Conservation (phyloP, 2,113 vertebrate species). For the Daboia siamensis region DNA sequence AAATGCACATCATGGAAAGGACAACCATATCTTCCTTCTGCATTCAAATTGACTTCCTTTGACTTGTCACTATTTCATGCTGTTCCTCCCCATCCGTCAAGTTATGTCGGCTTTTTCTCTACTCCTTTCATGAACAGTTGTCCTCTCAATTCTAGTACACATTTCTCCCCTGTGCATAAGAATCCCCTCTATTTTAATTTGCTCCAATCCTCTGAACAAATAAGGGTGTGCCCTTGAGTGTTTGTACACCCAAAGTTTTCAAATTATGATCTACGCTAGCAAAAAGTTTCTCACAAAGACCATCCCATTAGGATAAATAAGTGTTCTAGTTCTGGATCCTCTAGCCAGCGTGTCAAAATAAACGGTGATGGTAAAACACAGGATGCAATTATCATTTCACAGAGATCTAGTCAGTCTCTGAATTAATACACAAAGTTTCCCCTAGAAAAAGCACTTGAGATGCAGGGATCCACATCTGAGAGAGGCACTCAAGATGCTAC, state of each 20-base stretch:
- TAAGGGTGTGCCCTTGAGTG: neutral
- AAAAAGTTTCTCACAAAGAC: neutral
- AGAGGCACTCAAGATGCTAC: neutral
- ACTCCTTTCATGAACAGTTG: neutral
- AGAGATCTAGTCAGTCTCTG: neutral
- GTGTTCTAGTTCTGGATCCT: neutral
- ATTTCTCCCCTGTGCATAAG: neutral
- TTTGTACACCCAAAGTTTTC: neutral
- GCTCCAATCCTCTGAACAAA: neutral
- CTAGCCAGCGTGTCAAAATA: neutral
- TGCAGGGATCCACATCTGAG: neutral
- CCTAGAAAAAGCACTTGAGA: neutral
- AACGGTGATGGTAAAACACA: neutral
- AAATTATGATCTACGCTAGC: too few species aligned
- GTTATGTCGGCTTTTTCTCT: neutral
- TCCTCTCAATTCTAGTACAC: neutral
- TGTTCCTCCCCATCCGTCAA: neutral
- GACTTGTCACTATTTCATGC: neutral
- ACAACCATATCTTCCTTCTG: neutral
- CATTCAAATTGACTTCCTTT: neutral
- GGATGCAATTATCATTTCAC: neutral
- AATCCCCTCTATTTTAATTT: neutral
- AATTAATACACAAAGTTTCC: neutral
- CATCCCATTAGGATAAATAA: neutral
- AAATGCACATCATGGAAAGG: neutral